Base-by-base conservation (phyloP, 2,797 vertebrate genomes). In the Choloepus didactylus region DNA sequence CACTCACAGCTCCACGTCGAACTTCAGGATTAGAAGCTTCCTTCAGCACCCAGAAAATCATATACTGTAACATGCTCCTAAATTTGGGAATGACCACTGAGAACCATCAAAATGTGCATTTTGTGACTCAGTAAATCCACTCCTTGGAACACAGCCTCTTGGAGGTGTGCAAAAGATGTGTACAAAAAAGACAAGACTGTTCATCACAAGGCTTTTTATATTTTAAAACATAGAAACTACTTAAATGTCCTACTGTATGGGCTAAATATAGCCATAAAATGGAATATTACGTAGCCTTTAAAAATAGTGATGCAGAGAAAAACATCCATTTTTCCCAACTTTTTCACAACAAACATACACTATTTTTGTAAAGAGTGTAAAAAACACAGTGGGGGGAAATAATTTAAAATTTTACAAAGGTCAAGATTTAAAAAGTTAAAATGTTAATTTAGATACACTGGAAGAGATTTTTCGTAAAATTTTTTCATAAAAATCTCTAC, bases 101-200 rank as follows among this genome's bases (percentile, higher is more conserved):
- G 56, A 51, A 56, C 60, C 29, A 94, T 19, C 4, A 16, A 62
- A 77, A 35, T 44, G 41, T 23, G 16, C 31, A 21, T 86, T 25
- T 96, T 92, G 79, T 92, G 41, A 62, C 27, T 80, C 49, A 70
- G 19, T n/a, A 72, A 70, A 85, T 89, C 81, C n/a, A 90, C 29
- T 64, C 35, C 70, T 69, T 35, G 49, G 9, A 81, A 94, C 51
- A 80, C 3, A 62, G 27, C 18, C 75, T 89, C 31, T 80, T 56
- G 85, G 49, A 85, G 69, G 1, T 77, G 2, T 79, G 15, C 27
- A 54, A 35, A 93, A 70, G 14, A 67, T 67, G 15, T 67, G n/a
- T 35, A 29, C 35, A 5, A 66, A 35, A 35, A 64, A 23, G 29
- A 31, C 11, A 64, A 49, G 46, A 69, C 38, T 73, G 46, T 67